Evolutionary conservation across 2,888 invertebrate genomes (phyloP), one percentile per base, ranked within the genome.

Genomic region (Lochmaea crataegi): DNA sequence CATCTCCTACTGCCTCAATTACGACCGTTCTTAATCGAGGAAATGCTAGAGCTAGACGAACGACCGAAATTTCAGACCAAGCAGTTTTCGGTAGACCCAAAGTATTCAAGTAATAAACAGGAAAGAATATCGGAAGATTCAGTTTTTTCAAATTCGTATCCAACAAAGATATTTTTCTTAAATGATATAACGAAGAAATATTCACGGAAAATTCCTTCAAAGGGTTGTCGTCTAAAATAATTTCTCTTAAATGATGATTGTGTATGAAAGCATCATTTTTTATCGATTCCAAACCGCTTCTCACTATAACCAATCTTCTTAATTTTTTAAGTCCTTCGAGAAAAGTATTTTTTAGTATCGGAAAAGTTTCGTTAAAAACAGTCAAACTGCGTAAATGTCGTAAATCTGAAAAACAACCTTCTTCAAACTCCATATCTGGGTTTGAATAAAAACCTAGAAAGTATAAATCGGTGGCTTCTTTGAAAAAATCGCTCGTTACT

Each of bases 381-480:
- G 58, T 58, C 2, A 58, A 10, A n/a, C 26, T 38, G 3, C 32
- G 9, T 9, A 58, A 38, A 58, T 58, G 58, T 6, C n/a, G 26
- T 32, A 58, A 32, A 26, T 38, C 2, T n/a, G 58, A 26, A 12
- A 58, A 58, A 58, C 58, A 58, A 9, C n/a, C 38, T 14, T 58
- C 58, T 12, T 38, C 32, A n/a, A 58, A 58, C n/a, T 32, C 38
- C 32, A 58, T 7, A 9, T 38, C 58, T 0, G 26, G 26, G 26
- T 58, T 58, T 12, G 32, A 32, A 32, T 58, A 58, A 14, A 58
- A 58, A 32, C 58, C 58, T 7, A 58, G n/a, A 12, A 32, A 32
- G 11, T 38, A 38, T 9, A 58, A 9, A n/a, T 26, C n/a, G 1
- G 58, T 11, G 10, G 58, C 58, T 26, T 58, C 32, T 3, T 14